These are phyloP conservation scores for Gephyroberyx darwinii DNA, from an alignment of 2,797 vertebrate species.

Conservation along the genomic window DNA sequence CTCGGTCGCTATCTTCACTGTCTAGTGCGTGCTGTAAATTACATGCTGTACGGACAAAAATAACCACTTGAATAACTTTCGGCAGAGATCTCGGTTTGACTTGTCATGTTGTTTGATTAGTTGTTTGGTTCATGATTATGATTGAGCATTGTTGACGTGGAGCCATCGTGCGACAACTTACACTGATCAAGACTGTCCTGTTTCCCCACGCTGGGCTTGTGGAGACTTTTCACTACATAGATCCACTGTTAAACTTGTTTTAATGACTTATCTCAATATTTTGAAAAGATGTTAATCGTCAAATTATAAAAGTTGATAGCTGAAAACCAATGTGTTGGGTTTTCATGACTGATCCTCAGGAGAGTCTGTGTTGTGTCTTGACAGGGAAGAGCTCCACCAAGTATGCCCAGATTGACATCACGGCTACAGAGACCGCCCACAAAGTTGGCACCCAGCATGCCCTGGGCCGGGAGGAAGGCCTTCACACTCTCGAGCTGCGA, in stretches of 20 bases:
- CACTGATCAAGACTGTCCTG: too few relatives aligned
- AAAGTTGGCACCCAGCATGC: constrained; percentile 89
- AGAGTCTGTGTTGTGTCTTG: constrained; percentile 31
- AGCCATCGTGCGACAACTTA: too few relatives aligned
- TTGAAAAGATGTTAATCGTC: too few relatives aligned
- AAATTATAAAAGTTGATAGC: too few relatives aligned
- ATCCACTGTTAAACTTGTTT: too few relatives aligned
- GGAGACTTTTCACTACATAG: too few relatives aligned
- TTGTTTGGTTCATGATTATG: too few relatives aligned
- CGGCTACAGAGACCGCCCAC: constrained; percentile 89
- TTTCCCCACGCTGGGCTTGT: too few relatives aligned
- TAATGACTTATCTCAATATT: too few relatives aligned
- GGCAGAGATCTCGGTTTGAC: constrained; percentile 33
- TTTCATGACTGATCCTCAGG: background rate
- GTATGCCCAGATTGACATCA: constrained; percentile 91
- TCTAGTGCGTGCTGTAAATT: constrained; percentile 30
- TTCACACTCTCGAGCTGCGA: constrained; percentile 86
- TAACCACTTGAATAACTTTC: constrained; percentile 46
- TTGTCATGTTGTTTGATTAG: constrained; percentile 19
- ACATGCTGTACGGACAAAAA: constrained; percentile 1
- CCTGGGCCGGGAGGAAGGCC: constrained; percentile 86
- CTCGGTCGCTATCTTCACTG: background rate
- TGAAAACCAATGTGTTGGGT: too few relatives aligned
- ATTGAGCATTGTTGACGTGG: background rate
- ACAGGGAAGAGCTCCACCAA: constrained; percentile 84